A percentile compares a stretch with the other conserved stretches of the same genome.
phyloP scores from a whole-genome alignment of 1,140 invertebrate species.

The Procambarus clarkii region DNA sequence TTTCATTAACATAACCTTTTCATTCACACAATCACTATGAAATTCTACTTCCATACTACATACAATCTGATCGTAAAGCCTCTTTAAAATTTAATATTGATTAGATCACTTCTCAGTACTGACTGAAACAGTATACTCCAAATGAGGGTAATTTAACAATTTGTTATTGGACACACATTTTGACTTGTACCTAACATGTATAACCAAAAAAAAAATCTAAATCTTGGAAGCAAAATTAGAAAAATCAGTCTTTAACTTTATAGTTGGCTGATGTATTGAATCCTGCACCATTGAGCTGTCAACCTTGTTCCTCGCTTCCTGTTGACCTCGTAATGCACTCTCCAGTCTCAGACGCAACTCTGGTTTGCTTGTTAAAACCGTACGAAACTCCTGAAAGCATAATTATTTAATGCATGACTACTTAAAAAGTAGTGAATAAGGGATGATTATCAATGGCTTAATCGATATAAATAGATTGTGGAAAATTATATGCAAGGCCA shows the following conservation, averaged over 20 bases:
- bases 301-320: slow-evolving; percentile 78
- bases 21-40: neutral
- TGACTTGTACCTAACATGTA: neutral
- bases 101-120: neutral
- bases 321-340: slow-evolving; percentile 86
- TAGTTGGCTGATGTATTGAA: slow-evolving; percentile 83
- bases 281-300: slow-evolving; percentile 75
- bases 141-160: neutral
- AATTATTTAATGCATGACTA: neutral
- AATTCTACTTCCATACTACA: neutral
- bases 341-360: slow-evolving; percentile 89
- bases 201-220: neutral
- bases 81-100: neutral
- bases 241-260: slow-evolving; percentile 97
- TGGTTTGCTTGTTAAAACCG: slow-evolving; percentile 87
- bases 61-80: neutral
- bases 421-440: neutral
- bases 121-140: neutral
- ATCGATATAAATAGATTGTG: too few species aligned
- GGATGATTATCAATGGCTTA: too few species aligned
- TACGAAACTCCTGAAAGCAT: slow-evolving; percentile 87
- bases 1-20: neutral
- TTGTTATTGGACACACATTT: neutral
- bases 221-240: slow-evolving; percentile 84
- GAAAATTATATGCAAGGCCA: too few species aligned